phyloP scores from a whole-genome alignment of 2,113 vertebrate genomes.

The Osmerus mordax region DNA sequence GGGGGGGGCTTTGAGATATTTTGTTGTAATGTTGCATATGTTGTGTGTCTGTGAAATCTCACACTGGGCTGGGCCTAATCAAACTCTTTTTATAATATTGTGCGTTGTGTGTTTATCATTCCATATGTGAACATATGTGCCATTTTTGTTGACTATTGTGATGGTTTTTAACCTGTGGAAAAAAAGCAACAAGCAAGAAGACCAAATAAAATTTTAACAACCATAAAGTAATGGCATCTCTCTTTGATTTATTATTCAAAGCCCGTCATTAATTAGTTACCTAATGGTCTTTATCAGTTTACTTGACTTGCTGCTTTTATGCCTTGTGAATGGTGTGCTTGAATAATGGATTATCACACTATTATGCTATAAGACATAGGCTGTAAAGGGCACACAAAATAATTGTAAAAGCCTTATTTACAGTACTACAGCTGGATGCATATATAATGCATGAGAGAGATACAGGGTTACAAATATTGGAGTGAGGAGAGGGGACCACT shows the following conservation, averaged over 20 bases:
- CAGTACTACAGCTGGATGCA: too few species aligned
- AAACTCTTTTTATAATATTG: conserved; percentile 59
- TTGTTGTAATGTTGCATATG: conserved; percentile 21
- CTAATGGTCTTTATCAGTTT: neutral
- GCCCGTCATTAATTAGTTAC: neutral
- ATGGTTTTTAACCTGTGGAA: conserved; percentile 77
- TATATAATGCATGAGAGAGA: too few species aligned
- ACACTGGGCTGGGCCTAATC: conserved; percentile 79
- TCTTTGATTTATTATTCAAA: neutral
- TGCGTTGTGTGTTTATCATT: conserved; percentile 56
- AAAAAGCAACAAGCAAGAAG: conserved; percentile 47
- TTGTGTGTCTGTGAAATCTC: conserved; percentile 62
- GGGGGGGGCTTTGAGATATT: neutral
- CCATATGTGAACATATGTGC: conserved; percentile 61
- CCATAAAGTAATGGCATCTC: conserved; percentile 25
- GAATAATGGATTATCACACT: too few species aligned
- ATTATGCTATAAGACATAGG: too few species aligned
- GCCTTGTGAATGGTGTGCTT: too few species aligned
- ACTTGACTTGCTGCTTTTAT: neutral
- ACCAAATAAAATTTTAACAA: conserved; percentile 78
- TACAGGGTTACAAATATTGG: too few species aligned
- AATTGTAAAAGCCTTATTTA: too few species aligned
- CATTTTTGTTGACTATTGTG: conserved; percentile 62
- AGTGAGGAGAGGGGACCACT: neutral
- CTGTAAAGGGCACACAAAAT: too few species aligned